These are phyloP conservation scores for Ridgeia piscesae DNA, from an alignment of 1,140 invertebrate species.

Conservation along the genomic window DNA sequence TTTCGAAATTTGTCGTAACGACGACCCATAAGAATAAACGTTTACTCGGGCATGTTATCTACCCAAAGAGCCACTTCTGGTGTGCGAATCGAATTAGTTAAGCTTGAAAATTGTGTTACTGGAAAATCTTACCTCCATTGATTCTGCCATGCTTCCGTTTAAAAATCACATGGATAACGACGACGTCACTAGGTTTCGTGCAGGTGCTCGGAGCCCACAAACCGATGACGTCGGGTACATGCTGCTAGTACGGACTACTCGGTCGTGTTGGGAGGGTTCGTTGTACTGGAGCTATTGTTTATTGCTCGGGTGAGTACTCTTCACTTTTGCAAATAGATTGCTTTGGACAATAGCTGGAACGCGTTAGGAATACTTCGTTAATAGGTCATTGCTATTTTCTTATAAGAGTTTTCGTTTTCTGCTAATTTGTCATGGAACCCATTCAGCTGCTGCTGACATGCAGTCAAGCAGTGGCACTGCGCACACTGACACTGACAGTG, in stretches of 20 bases:
- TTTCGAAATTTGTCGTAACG: background rate
- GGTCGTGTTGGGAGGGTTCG: background rate
- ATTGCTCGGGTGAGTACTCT: background rate
- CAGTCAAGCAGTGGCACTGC: too few relatives aligned
- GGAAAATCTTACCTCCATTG: background rate
- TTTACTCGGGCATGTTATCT: background rate
- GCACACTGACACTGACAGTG: too few relatives aligned
- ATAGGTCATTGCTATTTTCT: background rate
- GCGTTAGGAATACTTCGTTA: background rate
- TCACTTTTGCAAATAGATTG: background rate
- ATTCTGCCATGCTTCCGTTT: slow-evolving; percentile 4
- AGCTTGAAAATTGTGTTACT: background rate
- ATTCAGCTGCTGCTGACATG: background rate
- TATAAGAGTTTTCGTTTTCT: background rate
- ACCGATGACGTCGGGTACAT: background rate
- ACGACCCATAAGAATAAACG: background rate
- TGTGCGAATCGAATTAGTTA: background rate
- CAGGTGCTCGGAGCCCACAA: background rate
- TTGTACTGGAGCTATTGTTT: background rate
- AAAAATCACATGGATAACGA: slow-evolving; percentile 6
- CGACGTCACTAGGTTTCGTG: background rate
- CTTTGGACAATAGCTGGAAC: background rate
- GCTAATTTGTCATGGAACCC: background rate
- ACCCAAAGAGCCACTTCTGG: background rate
- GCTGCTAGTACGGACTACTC: background rate